Evolutionary conservation across 2,113 vertebrate genomes (phyloP).

Genomic region (Thinocorus orbignyianus): DNA sequence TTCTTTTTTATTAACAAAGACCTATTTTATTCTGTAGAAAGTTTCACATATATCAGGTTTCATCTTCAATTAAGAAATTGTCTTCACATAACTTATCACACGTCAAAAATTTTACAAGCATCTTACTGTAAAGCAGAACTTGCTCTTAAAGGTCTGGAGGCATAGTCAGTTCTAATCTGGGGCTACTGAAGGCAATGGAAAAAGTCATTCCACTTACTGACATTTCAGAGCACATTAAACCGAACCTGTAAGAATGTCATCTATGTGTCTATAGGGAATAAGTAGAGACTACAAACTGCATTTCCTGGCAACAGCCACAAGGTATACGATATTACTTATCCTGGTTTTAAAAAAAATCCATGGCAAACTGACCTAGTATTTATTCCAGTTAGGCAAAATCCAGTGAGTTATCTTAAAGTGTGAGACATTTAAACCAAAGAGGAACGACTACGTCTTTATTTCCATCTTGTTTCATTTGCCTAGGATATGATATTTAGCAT

Average conservation of each 20-base stretch:
- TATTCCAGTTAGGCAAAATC: neutral
- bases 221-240: neutral
- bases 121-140: neutral
- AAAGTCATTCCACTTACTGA: neutral
- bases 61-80: neutral
- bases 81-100: neutral
- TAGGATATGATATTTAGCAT: neutral
- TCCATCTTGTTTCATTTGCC: neutral
- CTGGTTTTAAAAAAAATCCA: neutral
- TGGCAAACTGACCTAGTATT: neutral
- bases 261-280: neutral
- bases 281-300: neutral
- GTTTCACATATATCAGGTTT: neutral
- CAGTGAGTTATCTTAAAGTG: neutral
- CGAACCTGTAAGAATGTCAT: neutral
- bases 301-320: neutral
- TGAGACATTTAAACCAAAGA: neutral
- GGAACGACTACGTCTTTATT: neutral
- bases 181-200: neutral
- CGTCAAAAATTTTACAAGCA: neutral
- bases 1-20: neutral
- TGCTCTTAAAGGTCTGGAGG: neutral
- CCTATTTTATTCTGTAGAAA: neutral
- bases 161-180: neutral
- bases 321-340: neutral